Percentiles rank a stretch among this genome's conserved stretches.
phyloP scores from a whole-genome alignment of 2,797 vertebrate genomes.

The Alectoris magna region DNA sequence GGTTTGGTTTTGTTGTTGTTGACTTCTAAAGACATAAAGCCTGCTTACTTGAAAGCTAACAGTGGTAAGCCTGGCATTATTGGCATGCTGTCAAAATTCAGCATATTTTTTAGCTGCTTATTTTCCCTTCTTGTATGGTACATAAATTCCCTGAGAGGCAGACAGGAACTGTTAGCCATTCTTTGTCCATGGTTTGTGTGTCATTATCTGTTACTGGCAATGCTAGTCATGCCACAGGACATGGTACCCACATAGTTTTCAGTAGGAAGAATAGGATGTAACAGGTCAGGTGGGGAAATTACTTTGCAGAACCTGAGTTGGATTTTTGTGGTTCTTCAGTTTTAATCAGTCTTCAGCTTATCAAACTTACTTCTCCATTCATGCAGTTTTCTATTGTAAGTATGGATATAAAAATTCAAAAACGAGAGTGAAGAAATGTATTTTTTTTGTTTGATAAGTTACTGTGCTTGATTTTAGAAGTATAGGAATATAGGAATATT shows the following conservation, averaged over 20 bases:
- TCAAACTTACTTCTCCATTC: neutral
- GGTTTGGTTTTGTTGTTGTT: neutral
- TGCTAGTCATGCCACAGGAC: neutral
- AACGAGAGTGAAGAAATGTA: neutral
- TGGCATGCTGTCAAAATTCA: neutral
- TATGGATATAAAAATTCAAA: neutral
- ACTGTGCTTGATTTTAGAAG: neutral
- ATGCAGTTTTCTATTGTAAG: neutral
- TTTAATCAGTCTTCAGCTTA: neutral
- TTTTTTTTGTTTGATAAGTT: neutral
- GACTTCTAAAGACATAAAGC: neutral
- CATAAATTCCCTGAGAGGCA: neutral
- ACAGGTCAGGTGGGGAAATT: neutral
- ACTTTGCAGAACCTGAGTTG: neutral
- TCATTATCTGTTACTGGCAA: neutral
- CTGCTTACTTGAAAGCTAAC: neutral
- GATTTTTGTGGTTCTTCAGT: neutral
- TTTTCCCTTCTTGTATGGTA: neutral
- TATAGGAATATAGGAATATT: neutral
- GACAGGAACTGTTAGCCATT: neutral
- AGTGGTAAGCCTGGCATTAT: neutral
- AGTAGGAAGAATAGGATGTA: neutral
- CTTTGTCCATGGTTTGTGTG: neutral
- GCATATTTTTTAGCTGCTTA: neutral
- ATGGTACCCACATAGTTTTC: neutral